Evolutionary conservation across 2,113 vertebrate species (phyloP).

Genomic region (Haliaeetus leucogaster): DNA sequence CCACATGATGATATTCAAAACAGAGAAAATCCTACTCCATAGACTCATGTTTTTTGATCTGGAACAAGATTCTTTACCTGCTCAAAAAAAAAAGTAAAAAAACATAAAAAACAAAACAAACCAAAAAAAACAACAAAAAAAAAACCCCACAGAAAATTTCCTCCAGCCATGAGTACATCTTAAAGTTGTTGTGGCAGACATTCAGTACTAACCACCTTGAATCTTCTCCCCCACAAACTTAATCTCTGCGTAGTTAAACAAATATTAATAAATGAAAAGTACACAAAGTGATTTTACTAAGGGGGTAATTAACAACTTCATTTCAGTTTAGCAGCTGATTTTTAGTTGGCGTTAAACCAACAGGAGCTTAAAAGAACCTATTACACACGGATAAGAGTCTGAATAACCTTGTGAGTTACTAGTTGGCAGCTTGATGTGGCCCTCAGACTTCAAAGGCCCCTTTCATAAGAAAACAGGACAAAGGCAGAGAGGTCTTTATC

Average conservation of each 20-base stretch:
- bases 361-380: conserved; percentile 12
- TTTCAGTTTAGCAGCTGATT: conserved; percentile 38
- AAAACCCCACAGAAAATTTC: not conserved
- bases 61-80: not conserved
- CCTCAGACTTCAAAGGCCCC: conserved; percentile 35
- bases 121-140: not conserved
- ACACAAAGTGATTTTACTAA: conserved; percentile 18
- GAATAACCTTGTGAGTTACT: conserved; percentile 3
- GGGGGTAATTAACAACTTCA: conserved; percentile 10
- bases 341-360: not conserved
- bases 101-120: not conserved
- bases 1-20: not conserved
- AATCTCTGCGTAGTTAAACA: not conserved
- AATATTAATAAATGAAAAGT: conserved; percentile 24
- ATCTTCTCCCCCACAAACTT: not conserved
- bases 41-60: not conserved
- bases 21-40: not conserved
- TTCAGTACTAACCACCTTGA: not conserved
- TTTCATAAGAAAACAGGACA: not conserved
- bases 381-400: not conserved
- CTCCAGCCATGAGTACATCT: not conserved
- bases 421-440: not conserved
- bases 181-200: not conserved
- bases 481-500: not conserved
- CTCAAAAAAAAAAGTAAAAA: not conserved